phyloP scores from a whole-genome alignment of 2,113 vertebrate genomes.

The Aplodontia rufa region DNA sequence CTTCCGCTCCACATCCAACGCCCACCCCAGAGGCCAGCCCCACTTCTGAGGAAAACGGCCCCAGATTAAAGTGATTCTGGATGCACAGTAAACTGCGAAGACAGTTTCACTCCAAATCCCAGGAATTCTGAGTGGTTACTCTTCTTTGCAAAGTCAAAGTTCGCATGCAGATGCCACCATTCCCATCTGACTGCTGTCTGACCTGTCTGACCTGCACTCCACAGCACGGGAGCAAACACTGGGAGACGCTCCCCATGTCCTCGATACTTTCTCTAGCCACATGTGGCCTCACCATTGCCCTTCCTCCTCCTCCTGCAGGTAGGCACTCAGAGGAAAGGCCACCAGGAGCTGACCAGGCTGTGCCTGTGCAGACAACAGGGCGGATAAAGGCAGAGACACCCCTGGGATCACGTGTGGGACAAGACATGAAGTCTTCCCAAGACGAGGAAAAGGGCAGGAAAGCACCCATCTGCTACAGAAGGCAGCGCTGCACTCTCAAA shows the following conservation, averaged over 20 bases:
- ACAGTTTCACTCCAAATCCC: background rate
- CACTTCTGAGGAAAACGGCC: fast-evolving
- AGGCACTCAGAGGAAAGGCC: background rate
- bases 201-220: background rate
- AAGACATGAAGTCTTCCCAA: background rate
- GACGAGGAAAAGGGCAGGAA: too few relatives aligned
- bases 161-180: background rate
- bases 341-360: background rate
- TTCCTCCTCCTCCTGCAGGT: background rate
- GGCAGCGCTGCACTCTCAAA: too few relatives aligned
- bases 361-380: background rate
- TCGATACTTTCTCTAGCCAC: background rate
- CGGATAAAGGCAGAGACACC: background rate
- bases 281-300: fast-evolving
- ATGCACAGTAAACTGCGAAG: background rate
- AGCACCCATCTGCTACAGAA: too few relatives aligned
- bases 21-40: too few relatives aligned
- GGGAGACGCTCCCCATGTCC: background rate
- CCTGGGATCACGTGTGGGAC: fast-evolving
- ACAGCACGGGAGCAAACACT: background rate
- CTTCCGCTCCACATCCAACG: too few relatives aligned
- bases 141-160: background rate
- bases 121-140: background rate
- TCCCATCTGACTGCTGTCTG: background rate
- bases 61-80: fast-evolving